A percentile compares a stretch with the other conserved stretches of the same genome.
phyloP scores from a whole-genome alignment of 2,113 vertebrate species.

The Seriola quinqueradiata region DNA sequence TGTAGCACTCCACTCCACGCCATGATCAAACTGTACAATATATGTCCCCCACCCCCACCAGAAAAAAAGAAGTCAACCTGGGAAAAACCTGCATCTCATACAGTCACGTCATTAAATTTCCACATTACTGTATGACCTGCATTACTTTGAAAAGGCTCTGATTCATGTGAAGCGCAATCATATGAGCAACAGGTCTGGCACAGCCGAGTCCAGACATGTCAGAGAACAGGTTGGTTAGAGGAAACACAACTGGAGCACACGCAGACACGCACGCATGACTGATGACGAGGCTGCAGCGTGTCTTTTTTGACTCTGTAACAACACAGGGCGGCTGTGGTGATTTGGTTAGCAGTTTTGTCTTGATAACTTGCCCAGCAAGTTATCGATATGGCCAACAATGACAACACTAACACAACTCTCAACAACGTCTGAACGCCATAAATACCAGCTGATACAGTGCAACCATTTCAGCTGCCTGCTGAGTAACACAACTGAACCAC shows the following conservation, averaged over 20 bases:
- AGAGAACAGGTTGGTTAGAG: not conserved
- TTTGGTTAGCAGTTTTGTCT: not conserved
- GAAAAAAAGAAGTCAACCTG: too few relatives aligned
- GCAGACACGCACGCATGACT: not conserved
- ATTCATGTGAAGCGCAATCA: slow-evolving; percentile 10
- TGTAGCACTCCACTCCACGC: too few relatives aligned
- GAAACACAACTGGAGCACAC: not conserved
- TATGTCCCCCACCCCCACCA: too few relatives aligned
- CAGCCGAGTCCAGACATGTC: slow-evolving; percentile 24
- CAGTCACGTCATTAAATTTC: not conserved
- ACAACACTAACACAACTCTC: slow-evolving; percentile 5
- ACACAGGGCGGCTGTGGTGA: not conserved
- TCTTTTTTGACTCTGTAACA: not conserved
- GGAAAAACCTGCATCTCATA: not conserved
- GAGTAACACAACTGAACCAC: not conserved
- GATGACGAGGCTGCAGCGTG: not conserved
- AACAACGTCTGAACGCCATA: not conserved
- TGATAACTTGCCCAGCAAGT: not conserved
- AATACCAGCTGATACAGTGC: not conserved
- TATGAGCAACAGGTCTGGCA: not conserved
- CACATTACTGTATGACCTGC: not conserved
- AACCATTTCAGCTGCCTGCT: not conserved
- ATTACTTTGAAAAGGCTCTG: not conserved
- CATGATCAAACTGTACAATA: too few relatives aligned
- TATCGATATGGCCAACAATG: not conserved